These are phyloP conservation scores for Ibycter americanus DNA, from an alignment of 2,797 vertebrate genomes.

Conservation along the genomic window DNA sequence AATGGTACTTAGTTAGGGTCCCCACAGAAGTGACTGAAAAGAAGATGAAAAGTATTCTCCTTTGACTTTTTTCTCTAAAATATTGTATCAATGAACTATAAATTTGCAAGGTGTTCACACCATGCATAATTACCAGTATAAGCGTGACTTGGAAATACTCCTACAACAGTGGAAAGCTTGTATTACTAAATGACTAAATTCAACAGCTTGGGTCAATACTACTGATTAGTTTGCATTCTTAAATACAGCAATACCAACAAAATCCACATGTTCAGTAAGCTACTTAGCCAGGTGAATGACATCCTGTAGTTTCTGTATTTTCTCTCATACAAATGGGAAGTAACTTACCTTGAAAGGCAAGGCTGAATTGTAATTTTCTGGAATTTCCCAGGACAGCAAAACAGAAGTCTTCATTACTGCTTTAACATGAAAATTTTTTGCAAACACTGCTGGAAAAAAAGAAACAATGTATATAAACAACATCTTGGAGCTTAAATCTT, in stretches of 20 bases:
- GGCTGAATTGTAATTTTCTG: constrained; percentile 97
- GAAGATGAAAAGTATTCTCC: too few species aligned
- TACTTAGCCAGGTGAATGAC: not conserved
- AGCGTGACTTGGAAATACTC: not conserved
- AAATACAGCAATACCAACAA: not conserved
- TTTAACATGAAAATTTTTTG: constrained; percentile 99
- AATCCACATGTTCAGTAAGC: not conserved
- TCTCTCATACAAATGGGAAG: not conserved
- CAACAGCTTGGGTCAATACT: not conserved
- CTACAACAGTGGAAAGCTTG: not conserved
- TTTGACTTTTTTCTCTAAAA: not conserved
- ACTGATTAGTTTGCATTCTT: not conserved
- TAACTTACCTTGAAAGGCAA: constrained; percentile 96
- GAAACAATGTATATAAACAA: constrained; percentile 93
- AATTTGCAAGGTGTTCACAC: not conserved
- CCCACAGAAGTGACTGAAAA: not conserved
- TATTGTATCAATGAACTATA: not conserved
- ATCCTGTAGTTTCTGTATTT: not conserved
- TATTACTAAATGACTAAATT: not conserved
- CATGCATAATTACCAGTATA: not conserved
- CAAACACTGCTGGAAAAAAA: constrained; percentile 99
- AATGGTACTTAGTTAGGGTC: not conserved
- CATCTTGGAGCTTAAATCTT: constrained; percentile 48
- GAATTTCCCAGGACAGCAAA: constrained; percentile 97
- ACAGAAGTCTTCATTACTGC: constrained; percentile 99